These are phyloP conservation scores for Leptinotarsa defecta DNA, from an alignment of 1,140 invertebrate genomes.

Conservation along the genomic window DNA sequence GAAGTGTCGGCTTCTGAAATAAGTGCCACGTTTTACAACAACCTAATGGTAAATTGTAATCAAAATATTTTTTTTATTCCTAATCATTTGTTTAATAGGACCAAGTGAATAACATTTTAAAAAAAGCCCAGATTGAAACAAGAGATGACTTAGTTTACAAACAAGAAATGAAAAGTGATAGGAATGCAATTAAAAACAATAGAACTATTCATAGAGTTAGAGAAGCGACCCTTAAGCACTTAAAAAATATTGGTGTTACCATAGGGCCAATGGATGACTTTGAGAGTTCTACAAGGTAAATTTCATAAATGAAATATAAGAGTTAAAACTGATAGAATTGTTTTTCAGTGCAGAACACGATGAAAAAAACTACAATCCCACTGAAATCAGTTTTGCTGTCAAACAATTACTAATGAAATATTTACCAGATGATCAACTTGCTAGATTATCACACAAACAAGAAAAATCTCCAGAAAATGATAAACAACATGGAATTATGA, in stretches of 20 bases:
- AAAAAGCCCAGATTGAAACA: conserved; percentile 52
- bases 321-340: neutral
- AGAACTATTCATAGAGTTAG: conserved; percentile 56
- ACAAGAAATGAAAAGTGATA: conserved; percentile 28
- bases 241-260: conserved; percentile 59
- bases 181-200: conserved; percentile 33
- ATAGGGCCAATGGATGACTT: conserved; percentile 45
- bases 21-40: conserved; percentile 71
- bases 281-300: conserved; percentile 23
- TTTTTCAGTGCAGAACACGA: conserved; percentile 26
- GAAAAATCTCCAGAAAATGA: conserved; percentile 1
- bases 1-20: conserved; percentile 62
- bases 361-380: conserved; percentile 27
- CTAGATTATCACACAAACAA: conserved; percentile 51
- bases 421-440: conserved; percentile 61
- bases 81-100: conserved; percentile 38
- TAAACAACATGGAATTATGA: conserved; percentile 33
- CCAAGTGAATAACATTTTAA: conserved; percentile 62
- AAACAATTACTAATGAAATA: conserved; percentile 70
- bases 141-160: conserved; percentile 35
- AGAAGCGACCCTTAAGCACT: conserved; percentile 59
- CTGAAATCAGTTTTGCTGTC: conserved; percentile 56
- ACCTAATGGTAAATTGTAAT: conserved; percentile 62
- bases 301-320: conserved; percentile 1
- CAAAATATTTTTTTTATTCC: neutral